A percentile compares a stretch with the other conserved stretches of the same genome.
Evolutionary conservation across 2,797 vertebrate genomes (phyloP).

Genomic region (Pseudochaenichthys georgianus): DNA sequence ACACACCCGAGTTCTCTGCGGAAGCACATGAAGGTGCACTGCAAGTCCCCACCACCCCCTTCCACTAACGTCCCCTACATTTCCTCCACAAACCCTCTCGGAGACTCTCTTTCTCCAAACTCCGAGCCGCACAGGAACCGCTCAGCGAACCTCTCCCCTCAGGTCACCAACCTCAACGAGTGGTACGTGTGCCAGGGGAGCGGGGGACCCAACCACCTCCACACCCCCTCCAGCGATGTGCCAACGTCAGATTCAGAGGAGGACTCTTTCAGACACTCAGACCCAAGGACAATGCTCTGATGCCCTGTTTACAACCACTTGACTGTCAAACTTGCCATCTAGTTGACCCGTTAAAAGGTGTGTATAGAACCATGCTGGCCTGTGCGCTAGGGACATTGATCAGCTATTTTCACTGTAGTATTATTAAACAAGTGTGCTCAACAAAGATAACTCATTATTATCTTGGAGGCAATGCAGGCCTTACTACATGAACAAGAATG

Average conservation of each 20-base stretch:
- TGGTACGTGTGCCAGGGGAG: conserved; percentile 98
- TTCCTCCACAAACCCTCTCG: conserved; percentile 85
- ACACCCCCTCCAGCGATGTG: conserved; percentile 92
- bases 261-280: conserved; percentile 90
- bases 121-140: conserved; percentile 88
- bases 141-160: conserved; percentile 91
- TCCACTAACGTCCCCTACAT: conserved; percentile 88
- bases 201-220: conserved; percentile 90
- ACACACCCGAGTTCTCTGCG: conserved; percentile 95
- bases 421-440: conserved; percentile 30
- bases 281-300: conserved; percentile 94
- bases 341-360: conserved; percentile 27
- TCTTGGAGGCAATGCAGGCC: conserved; percentile 36
- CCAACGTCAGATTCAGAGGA: conserved; percentile 93
- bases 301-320: conserved; percentile 58
- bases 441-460: conserved; percentile 10
- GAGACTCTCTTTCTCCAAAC: conserved; percentile 87
- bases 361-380: conserved; percentile 41
- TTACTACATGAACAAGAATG: conserved; percentile 38
- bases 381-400: conserved; percentile 40
- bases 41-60: conserved; percentile 94
- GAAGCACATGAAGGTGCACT: conserved; percentile 99
- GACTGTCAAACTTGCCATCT: conserved; percentile 44
- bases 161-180: conserved; percentile 98
- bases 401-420: conserved; percentile 40